Evolutionary conservation across 2,888 invertebrate genomes (phyloP).

Genomic region (Lucinisca nassula): DNA sequence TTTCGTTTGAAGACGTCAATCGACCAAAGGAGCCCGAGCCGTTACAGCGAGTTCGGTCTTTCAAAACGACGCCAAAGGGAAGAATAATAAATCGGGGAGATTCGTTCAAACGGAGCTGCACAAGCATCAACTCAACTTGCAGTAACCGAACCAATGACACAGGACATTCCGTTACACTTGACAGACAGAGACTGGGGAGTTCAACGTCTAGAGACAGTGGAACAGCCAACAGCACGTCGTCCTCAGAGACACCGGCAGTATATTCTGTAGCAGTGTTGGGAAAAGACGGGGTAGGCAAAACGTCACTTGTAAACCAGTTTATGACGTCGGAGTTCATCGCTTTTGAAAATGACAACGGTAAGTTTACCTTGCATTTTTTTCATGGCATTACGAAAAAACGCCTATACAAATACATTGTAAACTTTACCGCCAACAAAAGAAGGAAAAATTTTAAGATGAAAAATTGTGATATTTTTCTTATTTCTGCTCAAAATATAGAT

Average conservation of each 20-base stretch:
- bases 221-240: constrained; percentile 52
- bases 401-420: too few species aligned
- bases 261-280: constrained; percentile 92
- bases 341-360: constrained; percentile 70
- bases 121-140: constrained; percentile 92
- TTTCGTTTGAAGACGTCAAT: constrained; percentile 57
- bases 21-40: constrained; percentile 57
- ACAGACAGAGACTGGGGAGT: constrained; percentile 65
- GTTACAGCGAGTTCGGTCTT: constrained; percentile 93
- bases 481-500: too few species aligned
- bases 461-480: too few species aligned
- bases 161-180: constrained; percentile 30
- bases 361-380: background rate
- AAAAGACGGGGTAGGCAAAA: constrained; percentile 91
- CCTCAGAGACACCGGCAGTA: constrained; percentile 75
- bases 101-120: constrained; percentile 96
- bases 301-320: constrained; percentile 92
- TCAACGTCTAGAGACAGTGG: constrained; percentile 66
- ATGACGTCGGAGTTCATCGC: constrained; percentile 92
- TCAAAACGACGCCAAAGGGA: constrained; percentile 96
- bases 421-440: too few species aligned
- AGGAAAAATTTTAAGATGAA: too few species aligned
- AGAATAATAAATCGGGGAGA: constrained; percentile 95
- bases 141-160: constrained; percentile 88
- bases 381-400: too few species aligned